Percentiles rank a stretch among this genome's conserved stretches.
Evolutionary conservation across 1,140 invertebrate species (phyloP).

Genomic region (Telenomus remus): DNA sequence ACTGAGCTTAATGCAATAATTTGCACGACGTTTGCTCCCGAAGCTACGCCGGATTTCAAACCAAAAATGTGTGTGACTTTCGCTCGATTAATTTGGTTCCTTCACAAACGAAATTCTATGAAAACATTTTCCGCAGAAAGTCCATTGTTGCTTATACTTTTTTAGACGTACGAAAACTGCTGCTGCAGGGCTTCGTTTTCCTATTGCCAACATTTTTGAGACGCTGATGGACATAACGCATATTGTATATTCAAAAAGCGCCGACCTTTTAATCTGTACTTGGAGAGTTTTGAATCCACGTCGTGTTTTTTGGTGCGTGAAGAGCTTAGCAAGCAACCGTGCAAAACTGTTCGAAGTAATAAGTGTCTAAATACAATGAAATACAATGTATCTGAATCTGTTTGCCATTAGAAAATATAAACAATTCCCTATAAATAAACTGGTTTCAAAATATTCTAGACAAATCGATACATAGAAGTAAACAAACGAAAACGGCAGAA

Average conservation of each 20-base stretch:
- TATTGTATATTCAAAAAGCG: slow-evolving; percentile 23
- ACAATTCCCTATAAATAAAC: no score
- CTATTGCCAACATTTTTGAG: slow-evolving; percentile 29
- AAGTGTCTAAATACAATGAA: slow-evolving; percentile 31
- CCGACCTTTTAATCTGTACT: slow-evolving; percentile 49
- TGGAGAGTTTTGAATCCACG: slow-evolving; percentile 40
- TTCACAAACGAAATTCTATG: no score
- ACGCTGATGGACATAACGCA: neutral
- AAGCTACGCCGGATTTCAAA: no score
- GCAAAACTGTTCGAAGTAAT: slow-evolving; percentile 48
- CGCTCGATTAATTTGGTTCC: no score
- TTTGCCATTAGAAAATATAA: slow-evolving; percentile 14
- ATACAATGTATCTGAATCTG: slow-evolving; percentile 32
- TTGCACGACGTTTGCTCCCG: no score
- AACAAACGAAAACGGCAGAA: no score
- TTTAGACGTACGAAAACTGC: slow-evolving; percentile 27
- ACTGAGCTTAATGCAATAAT: no score
- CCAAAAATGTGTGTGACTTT: no score
- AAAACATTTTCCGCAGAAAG: no score
- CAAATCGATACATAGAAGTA: no score
- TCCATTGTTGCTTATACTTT: slow-evolving; percentile 14
- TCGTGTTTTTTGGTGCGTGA: slow-evolving; percentile 60
- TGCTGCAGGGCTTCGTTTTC: slow-evolving; percentile 42
- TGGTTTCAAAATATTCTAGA: no score
- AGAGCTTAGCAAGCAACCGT: slow-evolving; percentile 50